Evolutionary conservation across 2,888 invertebrate species (phyloP).

Genomic region (Stratiomys singularior): DNA sequence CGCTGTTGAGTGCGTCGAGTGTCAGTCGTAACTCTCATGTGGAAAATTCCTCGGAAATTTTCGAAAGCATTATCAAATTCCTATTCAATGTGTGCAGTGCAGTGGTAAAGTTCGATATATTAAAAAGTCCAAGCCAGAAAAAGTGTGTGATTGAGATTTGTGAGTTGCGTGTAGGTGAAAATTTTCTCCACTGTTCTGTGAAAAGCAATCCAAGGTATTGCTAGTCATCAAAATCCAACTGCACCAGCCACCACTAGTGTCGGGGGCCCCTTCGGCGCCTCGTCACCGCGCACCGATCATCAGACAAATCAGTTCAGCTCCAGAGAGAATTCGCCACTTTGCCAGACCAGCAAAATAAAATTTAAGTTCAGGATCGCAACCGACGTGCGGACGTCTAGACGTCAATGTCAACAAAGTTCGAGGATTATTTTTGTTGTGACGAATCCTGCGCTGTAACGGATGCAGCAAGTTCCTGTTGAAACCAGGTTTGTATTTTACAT

Average conservation of each 20-base stretch:
- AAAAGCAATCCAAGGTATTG: conserved; percentile 1
- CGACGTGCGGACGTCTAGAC: background rate
- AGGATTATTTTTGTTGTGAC: background rate
- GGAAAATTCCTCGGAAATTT: background rate
- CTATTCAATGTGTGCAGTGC: background rate
- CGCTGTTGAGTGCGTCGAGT: conserved; percentile 3
- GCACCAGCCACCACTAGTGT: background rate
- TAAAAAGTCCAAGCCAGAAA: background rate
- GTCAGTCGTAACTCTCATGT: background rate
- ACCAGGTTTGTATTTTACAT: background rate
- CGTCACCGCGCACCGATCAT: background rate
- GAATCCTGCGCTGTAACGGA: conserved; percentile 1
- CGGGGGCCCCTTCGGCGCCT: background rate
- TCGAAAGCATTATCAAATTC: background rate
- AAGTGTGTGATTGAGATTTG: background rate
- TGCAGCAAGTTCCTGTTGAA: conserved; percentile 7
- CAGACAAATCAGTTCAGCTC: background rate
- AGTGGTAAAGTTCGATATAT: background rate
- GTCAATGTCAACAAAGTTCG: conserved; percentile 20
- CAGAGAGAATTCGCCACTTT: too few species aligned
- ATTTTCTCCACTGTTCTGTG: background rate
- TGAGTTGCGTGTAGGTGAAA: background rate
- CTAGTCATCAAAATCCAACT: conserved; percentile 2
- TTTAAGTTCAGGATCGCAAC: too few species aligned
- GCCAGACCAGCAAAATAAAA: too few species aligned